These are phyloP conservation scores for Mungos mungo DNA, from an alignment of 2,113 vertebrate genomes.

Conservation along the genomic window DNA sequence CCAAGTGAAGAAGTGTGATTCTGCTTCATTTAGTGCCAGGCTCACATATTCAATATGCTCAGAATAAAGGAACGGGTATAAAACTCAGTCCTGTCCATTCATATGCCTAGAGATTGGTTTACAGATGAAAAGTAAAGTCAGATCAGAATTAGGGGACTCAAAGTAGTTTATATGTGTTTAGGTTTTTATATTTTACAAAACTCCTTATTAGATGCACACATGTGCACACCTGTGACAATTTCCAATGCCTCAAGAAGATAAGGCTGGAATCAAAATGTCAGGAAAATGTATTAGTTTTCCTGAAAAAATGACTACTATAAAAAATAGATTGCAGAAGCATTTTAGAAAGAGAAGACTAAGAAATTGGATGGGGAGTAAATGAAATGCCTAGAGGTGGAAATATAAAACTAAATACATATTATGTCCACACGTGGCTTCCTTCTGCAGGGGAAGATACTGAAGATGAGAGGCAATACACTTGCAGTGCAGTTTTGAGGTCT, in stretches of 20 bases:
- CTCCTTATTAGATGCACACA: background rate
- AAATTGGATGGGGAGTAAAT: background rate
- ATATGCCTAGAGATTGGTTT: background rate
- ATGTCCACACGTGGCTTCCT: background rate
- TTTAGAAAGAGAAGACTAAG: background rate
- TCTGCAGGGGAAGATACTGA: background rate
- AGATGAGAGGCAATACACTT: background rate
- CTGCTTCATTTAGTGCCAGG: background rate
- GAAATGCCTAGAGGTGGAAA: background rate
- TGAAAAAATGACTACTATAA: slow-evolving; percentile 1
- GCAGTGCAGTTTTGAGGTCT: background rate
- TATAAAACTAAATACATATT: background rate
- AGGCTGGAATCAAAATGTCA: slow-evolving; percentile 28
- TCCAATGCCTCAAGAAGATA: slow-evolving; percentile 18
- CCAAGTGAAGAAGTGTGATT: background rate
- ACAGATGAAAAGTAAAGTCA: slow-evolving; percentile 22
- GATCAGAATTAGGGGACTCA: background rate
- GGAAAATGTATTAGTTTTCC: background rate
- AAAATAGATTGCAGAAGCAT: background rate
- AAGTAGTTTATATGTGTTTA: background rate
- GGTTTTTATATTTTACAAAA: background rate
- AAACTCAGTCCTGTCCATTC: background rate
- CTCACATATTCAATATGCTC: background rate
- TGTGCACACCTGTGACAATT: background rate
- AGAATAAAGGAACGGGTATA: background rate